Evolutionary conservation across 2,888 invertebrate species (phyloP).

Genomic region (Volucella inflata): DNA sequence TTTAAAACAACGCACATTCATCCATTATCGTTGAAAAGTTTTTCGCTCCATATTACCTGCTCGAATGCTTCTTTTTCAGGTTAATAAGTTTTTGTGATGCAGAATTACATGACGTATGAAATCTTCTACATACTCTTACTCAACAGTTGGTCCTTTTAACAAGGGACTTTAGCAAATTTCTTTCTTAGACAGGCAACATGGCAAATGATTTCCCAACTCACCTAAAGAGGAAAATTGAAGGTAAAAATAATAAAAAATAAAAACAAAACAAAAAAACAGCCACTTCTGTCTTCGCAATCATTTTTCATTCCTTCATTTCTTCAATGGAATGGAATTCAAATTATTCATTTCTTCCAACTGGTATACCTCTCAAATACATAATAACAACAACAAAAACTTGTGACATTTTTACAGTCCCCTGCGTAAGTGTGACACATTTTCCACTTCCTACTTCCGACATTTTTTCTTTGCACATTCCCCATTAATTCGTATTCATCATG

Average conservation of each 20-base stretch:
- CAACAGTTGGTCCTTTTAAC: conserved; percentile 30
- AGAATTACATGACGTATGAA: neutral
- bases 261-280: conserved; percentile 8
- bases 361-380: neutral
- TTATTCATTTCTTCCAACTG: conserved; percentile 39
- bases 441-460: conserved; percentile 43
- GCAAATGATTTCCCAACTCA: conserved; percentile 34
- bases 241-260: neutral
- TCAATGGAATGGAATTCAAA: conserved; percentile 35
- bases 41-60: no score
- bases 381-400: conserved; percentile 11
- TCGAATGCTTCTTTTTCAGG: no score
- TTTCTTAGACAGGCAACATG: conserved; percentile 32
- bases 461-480: conserved; percentile 22
- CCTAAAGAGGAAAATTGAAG: no score
- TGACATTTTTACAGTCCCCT: conserved; percentile 50
- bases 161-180: conserved; percentile 30
- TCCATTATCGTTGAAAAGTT: no score
- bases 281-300: conserved; percentile 43
- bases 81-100: no score
- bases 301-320: conserved; percentile 45
- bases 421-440: conserved; percentile 55
- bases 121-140: neutral
- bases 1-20: no score
- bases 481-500: conserved; percentile 38